Evolutionary conservation across 2,888 invertebrate species (phyloP).

Genomic region (Falcaria lacertinaria): DNA sequence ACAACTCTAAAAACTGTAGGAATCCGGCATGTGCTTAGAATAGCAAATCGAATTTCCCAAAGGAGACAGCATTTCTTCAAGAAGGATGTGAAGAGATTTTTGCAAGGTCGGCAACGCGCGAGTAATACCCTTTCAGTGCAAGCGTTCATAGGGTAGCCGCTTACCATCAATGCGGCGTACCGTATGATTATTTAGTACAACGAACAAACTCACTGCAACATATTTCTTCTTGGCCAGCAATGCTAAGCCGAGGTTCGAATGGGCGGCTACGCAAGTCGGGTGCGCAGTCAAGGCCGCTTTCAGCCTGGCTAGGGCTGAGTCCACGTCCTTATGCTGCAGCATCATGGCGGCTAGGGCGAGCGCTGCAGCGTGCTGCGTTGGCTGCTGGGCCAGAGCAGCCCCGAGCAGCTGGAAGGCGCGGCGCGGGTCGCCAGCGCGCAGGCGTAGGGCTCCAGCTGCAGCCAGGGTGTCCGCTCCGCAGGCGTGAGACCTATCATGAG

Average conservation of each 20-base stretch:
- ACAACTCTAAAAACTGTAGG: too few species aligned
- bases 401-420: constrained; percentile 77
- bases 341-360: constrained; percentile 75
- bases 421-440: constrained; percentile 69
- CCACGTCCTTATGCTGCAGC: constrained; percentile 70
- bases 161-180: too few species aligned
- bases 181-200: too few species aligned
- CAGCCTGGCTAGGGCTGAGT: constrained; percentile 68
- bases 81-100: too few species aligned
- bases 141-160: too few species aligned
- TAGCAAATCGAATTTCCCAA: too few species aligned
- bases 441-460: constrained; percentile 70
- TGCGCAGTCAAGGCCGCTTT: constrained; percentile 69
- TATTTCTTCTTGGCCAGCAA: constrained; percentile 66
- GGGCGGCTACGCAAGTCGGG: constrained; percentile 66
- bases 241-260: constrained; percentile 62
- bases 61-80: too few species aligned
- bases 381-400: constrained; percentile 70
- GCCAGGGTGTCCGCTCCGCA: constrained; percentile 75
- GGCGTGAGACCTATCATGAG: constrained; percentile 37
- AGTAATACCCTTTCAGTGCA: too few species aligned
- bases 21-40: too few species aligned
- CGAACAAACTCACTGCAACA: constrained; percentile 50
- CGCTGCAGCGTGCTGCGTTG: constrained; percentile 69
- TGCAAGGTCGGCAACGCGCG: too few species aligned